Percentiles rank a stretch among this genome's conserved stretches.
These are phyloP conservation scores for Lasioglossum villosulum DNA, from an alignment of 2,888 invertebrate genomes.

Conservation along the genomic window DNA sequence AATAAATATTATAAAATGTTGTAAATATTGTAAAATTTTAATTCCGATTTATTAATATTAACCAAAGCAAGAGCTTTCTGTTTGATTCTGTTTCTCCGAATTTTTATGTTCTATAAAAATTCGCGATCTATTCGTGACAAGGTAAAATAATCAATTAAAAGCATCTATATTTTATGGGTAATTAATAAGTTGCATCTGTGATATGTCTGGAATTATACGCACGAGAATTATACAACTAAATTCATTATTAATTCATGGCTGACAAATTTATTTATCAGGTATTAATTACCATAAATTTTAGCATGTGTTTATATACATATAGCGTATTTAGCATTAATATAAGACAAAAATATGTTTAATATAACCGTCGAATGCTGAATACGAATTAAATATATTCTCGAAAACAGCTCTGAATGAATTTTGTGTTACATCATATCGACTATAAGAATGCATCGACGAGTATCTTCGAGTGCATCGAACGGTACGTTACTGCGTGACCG, in stretches of 20 bases:
- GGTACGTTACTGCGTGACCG: conserved; percentile 71
- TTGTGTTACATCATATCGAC: background rate
- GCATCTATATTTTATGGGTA: background rate
- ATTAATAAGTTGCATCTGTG: background rate
- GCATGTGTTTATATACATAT: background rate
- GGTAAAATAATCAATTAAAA: background rate
- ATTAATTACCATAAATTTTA: background rate
- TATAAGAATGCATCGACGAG: background rate
- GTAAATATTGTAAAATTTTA: too few species aligned
- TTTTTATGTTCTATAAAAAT: background rate
- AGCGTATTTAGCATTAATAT: background rate
- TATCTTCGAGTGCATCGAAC: conserved; percentile 50
- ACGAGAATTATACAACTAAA: background rate
- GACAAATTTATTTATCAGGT: background rate
- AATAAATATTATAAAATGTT: background rate
- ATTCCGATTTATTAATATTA: background rate
- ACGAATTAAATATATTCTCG: background rate
- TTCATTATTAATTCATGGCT: background rate
- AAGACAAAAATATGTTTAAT: background rate
- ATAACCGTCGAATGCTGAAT: background rate
- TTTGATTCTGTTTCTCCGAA: background rate
- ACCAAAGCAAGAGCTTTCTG: background rate
- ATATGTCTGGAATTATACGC: background rate
- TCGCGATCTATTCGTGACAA: background rate
- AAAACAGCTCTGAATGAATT: background rate